Evolutionary conservation across 1,140 invertebrate genomes (phyloP).

Genomic region (Oreohelix idahoensis): DNA sequence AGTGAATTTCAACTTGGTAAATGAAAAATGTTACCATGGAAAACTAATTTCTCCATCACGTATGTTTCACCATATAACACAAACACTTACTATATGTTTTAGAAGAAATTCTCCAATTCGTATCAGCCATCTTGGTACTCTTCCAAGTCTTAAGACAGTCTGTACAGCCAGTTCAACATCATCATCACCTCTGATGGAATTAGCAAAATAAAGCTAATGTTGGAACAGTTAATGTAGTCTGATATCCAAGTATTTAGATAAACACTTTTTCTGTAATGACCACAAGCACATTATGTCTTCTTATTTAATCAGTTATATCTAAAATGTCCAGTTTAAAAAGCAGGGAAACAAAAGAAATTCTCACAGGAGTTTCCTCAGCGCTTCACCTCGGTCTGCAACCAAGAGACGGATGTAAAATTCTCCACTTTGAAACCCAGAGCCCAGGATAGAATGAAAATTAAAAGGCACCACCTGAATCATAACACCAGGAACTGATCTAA

Average conservation of each 20-base stretch:
- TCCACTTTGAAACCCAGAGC: neutral
- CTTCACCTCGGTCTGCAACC: neutral
- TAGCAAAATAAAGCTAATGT: neutral
- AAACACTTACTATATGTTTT: neutral
- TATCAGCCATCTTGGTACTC: neutral
- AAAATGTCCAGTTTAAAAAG: neutral
- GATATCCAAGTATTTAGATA: too few species aligned
- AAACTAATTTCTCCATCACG: too few species aligned
- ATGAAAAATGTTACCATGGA: too few species aligned
- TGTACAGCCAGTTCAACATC: neutral
- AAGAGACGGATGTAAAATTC: neutral
- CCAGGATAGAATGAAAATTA: neutral
- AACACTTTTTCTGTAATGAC: too few species aligned
- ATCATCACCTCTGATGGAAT: conserved; percentile 1
- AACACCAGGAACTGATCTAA: neutral
- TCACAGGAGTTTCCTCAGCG: neutral
- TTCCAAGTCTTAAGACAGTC: neutral
- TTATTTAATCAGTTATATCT: too few species aligned
- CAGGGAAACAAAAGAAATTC: neutral
- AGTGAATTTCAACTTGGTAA: too few species aligned
- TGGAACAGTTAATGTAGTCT: too few species aligned
- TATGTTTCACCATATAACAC: neutral
- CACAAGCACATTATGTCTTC: too few species aligned
- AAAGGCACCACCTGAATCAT: neutral
- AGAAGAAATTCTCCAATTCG: neutral